Base-by-base conservation (phyloP, 2,888 invertebrate genomes). In the Athalia cordata region DNA sequence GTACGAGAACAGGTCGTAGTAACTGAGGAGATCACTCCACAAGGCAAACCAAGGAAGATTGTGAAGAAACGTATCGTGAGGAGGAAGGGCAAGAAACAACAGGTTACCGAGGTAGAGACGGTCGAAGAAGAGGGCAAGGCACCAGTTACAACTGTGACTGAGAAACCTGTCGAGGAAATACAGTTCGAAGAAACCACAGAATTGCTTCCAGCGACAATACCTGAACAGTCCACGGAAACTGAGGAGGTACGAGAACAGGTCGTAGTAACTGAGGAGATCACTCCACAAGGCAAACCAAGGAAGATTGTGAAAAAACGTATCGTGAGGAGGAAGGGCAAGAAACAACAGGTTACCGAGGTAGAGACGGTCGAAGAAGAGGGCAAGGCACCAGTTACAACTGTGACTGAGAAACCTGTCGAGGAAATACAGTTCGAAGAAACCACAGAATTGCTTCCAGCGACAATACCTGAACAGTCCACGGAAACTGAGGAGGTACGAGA, bases 261-360 rank as follows among this genome's bases (percentile, higher is more conserved):
- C 50, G 68, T 59, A 6, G 81, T 91, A 0, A 88, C 89, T 7
- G 90, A 91, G 82, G 88, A 91, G n/a, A 86, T 88, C 3, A 90
- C 91, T 0, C 86, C 86, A 9, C 86, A 87, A 76, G 90, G 89
- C 50, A 84, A 85, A 79, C 89, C 90, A 0, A 88, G 87, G 75
- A 91, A 90, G 80, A 87, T 81, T n/a, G 65, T 61, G 8, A 78
- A 57, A 49, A 79, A 89, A 74, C 87, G 91, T 49, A 85, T 89
- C 0, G 88, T 91, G 57, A 91, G 87, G 78, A 91, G 91, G 82
- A 89, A 88, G 81, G 91, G 89, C 70, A 83, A 86, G 61, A 90
- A 87, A 82, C 87, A 91, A 78, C 91, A 92, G 84, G 84, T 91
- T n/a, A 92, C 91, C 0, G 90, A 91, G 88, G 91, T 92, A 67